Evolutionary conservation across 2,888 invertebrate species (phyloP), one percentile per base, ranked within the genome.

Genomic region (Ormyrus rosae): DNA sequence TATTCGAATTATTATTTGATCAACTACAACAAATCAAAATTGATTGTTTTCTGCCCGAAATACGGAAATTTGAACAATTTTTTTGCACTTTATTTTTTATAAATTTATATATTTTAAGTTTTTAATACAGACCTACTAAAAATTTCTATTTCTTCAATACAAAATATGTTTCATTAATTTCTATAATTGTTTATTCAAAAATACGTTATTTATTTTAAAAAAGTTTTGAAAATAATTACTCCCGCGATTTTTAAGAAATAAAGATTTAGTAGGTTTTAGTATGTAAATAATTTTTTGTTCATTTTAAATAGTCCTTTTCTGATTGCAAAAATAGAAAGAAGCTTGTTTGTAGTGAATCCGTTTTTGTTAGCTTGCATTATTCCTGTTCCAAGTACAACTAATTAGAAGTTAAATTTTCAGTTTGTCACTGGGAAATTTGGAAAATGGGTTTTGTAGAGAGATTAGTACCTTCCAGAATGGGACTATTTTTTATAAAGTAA

Each of bases 391-490:
- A 81, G 69, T 71, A 45, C 45, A 64, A 64, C 50, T 55, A 58
- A 68, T 69, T 9, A 7, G 45, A 11, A 65, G 10, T 11, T 73
- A 50, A 9, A 64, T 64, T 67, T 51, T 74, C 11, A 48, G 65
- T 9, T 10, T 60, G 10, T 65, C n/a, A 65, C 64, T 80, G 75
- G 75, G 67, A 71, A 65, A 58, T 53, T 65, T 48, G 63, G 64
- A 70, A 75, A 46, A 7, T n/a, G 53, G 71, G 79, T 63, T 63
- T 77, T 55, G 73, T 72, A 72, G 77, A 64, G 10, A 77, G 76
- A 81, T 19, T 73, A 77, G 77, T 81, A 81, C 70, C 81, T 81
- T 81, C 61, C 81, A 81, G 74, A 65, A 64, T 78, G 73, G 74
- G 78, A 81, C 65, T 81, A 78, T 74, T 78, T 78, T 81, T 81